Percentiles rank a stretch among this genome's conserved stretches.
phyloP scores from a whole-genome alignment of 1,140 invertebrate genomes.

The Drepana arcuata region DNA sequence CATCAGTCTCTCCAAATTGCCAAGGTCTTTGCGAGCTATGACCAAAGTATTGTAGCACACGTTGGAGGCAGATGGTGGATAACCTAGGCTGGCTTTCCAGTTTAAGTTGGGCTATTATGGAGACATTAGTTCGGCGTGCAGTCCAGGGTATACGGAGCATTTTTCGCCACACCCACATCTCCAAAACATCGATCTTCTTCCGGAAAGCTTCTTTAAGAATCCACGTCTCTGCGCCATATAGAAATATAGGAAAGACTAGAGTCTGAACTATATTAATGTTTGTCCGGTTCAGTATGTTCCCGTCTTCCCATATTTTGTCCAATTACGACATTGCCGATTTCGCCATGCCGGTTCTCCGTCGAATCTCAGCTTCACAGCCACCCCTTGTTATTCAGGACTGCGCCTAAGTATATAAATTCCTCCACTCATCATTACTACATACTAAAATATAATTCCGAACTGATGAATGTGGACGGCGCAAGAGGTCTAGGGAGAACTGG shows the following conservation, averaged over 20 bases:
- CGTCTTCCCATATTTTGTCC: constrained; percentile 11
- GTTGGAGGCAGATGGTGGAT: constrained; percentile 3
- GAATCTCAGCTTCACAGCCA: constrained; percentile 6
- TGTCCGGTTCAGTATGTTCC: constrained; percentile 4
- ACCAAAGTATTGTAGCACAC: constrained; percentile 6
- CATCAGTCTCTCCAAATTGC: neutral
- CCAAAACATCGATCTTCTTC: constrained; percentile 20
- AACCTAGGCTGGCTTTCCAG: constrained; percentile 10
- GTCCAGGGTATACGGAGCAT: constrained; percentile 16
- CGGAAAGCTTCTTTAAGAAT: constrained; percentile 15
- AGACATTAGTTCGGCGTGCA: constrained; percentile 13
- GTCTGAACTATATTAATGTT: constrained; percentile 6
- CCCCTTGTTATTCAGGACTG: neutral
- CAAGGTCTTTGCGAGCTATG: neutral
- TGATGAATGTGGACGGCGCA: too few relatives aligned
- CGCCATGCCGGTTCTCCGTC: constrained; percentile 6
- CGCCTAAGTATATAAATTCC: neutral
- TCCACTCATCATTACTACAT: too few relatives aligned
- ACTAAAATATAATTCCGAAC: too few relatives aligned
- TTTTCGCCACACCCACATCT: constrained; percentile 23
- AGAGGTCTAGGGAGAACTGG: too few relatives aligned
- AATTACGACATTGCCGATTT: constrained; percentile 11
- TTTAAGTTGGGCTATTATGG: constrained; percentile 3
- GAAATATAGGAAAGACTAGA: constrained; percentile 16
- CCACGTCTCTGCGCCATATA: constrained; percentile 22